Conservation (phyloP, 2,113 vertebrate species). For the Conger conger region DNA sequence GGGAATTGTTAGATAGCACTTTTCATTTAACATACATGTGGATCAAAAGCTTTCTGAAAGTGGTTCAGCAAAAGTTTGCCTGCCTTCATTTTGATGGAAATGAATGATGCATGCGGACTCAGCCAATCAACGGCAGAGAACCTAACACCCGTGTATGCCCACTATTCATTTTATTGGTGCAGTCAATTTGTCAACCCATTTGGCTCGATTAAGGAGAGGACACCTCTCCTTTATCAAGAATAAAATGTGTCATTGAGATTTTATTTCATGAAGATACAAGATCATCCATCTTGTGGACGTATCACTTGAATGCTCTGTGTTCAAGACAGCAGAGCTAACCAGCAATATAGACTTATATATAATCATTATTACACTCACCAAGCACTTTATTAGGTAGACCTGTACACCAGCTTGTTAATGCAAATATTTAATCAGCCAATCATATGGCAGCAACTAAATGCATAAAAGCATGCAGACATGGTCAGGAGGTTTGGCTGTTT, state of each 20-base stretch:
- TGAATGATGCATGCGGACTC: neutral
- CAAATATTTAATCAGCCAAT: too few species aligned
- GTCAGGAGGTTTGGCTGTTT: too few species aligned
- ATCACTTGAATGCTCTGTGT: neutral
- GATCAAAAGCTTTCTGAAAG: slow-evolving; percentile 46
- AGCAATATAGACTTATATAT: too few species aligned
- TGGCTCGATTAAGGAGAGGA: neutral
- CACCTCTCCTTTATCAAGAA: neutral
- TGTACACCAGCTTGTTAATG: too few species aligned
- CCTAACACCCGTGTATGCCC: neutral
- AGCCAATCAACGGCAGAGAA: neutral
- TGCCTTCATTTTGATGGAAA: neutral
- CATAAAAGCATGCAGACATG: too few species aligned
- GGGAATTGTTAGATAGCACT: slow-evolving; percentile 44
- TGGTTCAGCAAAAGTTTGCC: slow-evolving; percentile 10
- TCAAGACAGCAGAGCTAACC: neutral
- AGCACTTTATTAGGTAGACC: too few species aligned
- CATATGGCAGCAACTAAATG: too few species aligned
- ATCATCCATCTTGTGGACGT: neutral
- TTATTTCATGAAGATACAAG: neutral
- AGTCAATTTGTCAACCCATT: neutral
- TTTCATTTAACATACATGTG: slow-evolving; percentile 39
- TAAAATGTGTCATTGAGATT: neutral
- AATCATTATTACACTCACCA: too few species aligned
- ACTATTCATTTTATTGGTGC: neutral